Evolutionary conservation across 2,113 vertebrate species (phyloP).

Genomic region (Rhynchomys soricoides): DNA sequence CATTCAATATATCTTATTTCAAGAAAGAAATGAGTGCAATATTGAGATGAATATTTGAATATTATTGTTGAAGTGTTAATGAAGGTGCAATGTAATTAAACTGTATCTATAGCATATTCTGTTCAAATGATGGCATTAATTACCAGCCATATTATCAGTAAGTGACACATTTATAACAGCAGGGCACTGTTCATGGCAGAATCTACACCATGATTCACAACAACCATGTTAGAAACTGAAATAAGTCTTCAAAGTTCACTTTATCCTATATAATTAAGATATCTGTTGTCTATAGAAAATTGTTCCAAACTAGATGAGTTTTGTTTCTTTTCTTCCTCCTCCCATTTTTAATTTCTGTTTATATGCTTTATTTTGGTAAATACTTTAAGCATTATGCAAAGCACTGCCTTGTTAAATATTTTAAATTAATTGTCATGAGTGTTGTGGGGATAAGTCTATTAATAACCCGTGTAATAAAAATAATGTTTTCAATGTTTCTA

Average conservation of each 20-base stretch:
- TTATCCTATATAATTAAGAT: not conserved
- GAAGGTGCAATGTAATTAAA: slow-evolving; percentile 62
- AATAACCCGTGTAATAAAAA: slow-evolving; percentile 45
- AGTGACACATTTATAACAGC: slow-evolving; percentile 43
- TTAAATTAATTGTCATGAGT: slow-evolving; percentile 64
- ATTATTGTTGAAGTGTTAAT: slow-evolving; percentile 63
- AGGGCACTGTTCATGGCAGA: not conserved
- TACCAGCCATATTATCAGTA: slow-evolving; percentile 58
- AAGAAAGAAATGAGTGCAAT: slow-evolving; percentile 55
- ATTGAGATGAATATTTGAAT: slow-evolving; percentile 37
- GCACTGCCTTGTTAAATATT: slow-evolving; percentile 34
- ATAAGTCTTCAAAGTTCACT: not conserved
- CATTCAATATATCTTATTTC: slow-evolving; percentile 47
- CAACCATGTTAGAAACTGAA: not conserved
- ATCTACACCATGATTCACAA: not conserved
- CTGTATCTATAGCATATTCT: slow-evolving; percentile 57
- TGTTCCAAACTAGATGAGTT: not conserved
- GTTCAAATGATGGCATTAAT: slow-evolving; percentile 21
- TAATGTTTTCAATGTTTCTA: slow-evolving; percentile 16
- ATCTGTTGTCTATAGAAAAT: not conserved
- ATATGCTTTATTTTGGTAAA: slow-evolving; percentile 36
- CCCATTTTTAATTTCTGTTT: not conserved
- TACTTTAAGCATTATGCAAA: slow-evolving; percentile 41
- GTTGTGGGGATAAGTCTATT: not conserved
- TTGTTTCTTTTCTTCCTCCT: not conserved